These are phyloP conservation scores for Eristalis intricaria DNA, from an alignment of 2,888 invertebrate species.

Conservation along the genomic window DNA sequence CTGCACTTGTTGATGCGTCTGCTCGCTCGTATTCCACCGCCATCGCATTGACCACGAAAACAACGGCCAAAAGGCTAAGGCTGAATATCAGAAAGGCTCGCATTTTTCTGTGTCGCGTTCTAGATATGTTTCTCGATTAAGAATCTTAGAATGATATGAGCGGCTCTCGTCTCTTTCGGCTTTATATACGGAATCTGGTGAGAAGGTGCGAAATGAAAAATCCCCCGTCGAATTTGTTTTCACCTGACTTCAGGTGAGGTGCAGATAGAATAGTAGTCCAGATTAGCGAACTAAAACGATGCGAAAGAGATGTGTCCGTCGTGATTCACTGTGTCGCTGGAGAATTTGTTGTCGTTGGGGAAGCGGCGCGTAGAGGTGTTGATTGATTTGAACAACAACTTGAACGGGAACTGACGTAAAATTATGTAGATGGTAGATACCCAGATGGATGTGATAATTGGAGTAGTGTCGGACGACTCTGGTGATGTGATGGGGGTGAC, in stretches of 20 bases:
- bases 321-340: neutral
- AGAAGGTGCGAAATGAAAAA: neutral
- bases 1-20: too few species aligned
- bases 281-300: neutral
- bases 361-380: neutral
- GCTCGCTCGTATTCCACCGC: constrained; percentile 14
- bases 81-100: constrained; percentile 9
- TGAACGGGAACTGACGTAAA: neutral
- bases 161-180: neutral
- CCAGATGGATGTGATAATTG: neutral
- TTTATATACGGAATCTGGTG: neutral
- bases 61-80: constrained; percentile 5
- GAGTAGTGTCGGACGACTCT: neutral
- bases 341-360: neutral
- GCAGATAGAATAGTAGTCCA: neutral
- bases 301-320: neutral
- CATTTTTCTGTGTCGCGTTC: constrained; percentile 1
- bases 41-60: neutral
- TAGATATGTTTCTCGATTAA: neutral
- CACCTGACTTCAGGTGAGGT: neutral
- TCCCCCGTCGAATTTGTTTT: neutral
- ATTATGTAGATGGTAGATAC: neutral
- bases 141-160: neutral
- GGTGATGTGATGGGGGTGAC: neutral
- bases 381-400: neutral